Percentiles rank a stretch among this genome's conserved stretches.
phyloP scores from a whole-genome alignment of 2,113 vertebrate species.

The Pungitius pungitius region DNA sequence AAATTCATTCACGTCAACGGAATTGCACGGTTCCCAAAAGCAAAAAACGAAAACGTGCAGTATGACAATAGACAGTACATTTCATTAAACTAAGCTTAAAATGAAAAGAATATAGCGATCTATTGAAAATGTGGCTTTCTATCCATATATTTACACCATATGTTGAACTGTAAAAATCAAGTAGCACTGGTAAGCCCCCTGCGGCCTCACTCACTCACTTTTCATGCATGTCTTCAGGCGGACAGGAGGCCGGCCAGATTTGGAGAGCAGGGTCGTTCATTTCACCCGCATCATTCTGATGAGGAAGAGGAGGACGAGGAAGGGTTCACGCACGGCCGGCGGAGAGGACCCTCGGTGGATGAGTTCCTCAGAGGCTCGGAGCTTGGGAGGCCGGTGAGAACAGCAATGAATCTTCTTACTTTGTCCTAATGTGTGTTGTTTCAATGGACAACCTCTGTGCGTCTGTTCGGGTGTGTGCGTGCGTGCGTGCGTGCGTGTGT shows the following conservation, averaged over 20 bases:
- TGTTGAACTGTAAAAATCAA: background rate
- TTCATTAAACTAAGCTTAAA: background rate
- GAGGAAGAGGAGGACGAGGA: conserved; percentile 92
- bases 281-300: conserved; percentile 84
- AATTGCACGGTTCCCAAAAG: background rate
- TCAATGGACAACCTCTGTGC: conserved; percentile 22
- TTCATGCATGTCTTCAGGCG: conserved; percentile 74
- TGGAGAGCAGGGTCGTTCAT: conserved; percentile 76
- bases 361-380: conserved; percentile 96
- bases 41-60: background rate
- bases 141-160: background rate
- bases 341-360: conserved; percentile 90
- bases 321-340: conserved; percentile 83
- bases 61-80: background rate
- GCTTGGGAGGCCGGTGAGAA: conserved; percentile 90
- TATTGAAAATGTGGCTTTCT: background rate
- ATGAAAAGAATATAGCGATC: background rate
- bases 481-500: conserved; percentile 25
- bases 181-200: too few relatives aligned
- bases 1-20: background rate
- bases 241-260: conserved; percentile 81
- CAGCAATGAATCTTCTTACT: background rate
- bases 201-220: background rate
- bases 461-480: conserved; percentile 21
- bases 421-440: conserved; percentile 22